Base-by-base conservation (phyloP, 35 echinoderm and acorn worm species). In the Apostichopus japonicus region DNA sequence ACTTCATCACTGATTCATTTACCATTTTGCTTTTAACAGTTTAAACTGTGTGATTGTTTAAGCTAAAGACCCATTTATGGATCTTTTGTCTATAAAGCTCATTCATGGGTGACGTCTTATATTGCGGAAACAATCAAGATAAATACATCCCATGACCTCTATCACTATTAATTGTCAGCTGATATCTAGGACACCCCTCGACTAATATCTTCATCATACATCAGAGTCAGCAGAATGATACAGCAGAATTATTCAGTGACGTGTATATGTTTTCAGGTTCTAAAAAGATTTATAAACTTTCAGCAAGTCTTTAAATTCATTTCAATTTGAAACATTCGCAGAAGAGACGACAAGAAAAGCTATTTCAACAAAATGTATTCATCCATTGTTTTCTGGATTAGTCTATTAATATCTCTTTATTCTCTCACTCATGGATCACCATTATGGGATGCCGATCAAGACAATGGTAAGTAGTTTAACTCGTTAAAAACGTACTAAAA, bases 331-430 rank as follows among this genome's bases (percentile, higher is more conserved):
- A 17, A 73, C 6, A 73, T 14, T 17, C 10, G 15, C 17, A 17
- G 21, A 73, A 1, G 15, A 11, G n/a, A 19, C 10, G 1, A 73
- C 16, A 73, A 73, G 71, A 17, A 17, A 73, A 73, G 71, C 10
- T 73, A 73, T 73, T 73, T 73, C 10, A 73, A 73, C 15, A 73
- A 73, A 13, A 19, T 73, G 71, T 73, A 73, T 73, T 73, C 71
- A 73, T 73, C 21, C n/a, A 73, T n/a, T 73, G 71, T 73, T 17
- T 73, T 73, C 13, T 73, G 71, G 71, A 17, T 11, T 73, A n/a
- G 71, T 17, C 71, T 73, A 17, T 73, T 73, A 2, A 73, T 73
- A 11, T 73, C 71, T 22, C n/a, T 73, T n/a, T 19, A 73, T 73
- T n/a, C 10, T 73, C 10, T 73, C n/a, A 73, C 71, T 1, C 13